Percentiles rank a stretch among this genome's conserved stretches.
Evolutionary conservation across 2,797 vertebrate species (phyloP).

Genomic region (Sitta carolinensis): DNA sequence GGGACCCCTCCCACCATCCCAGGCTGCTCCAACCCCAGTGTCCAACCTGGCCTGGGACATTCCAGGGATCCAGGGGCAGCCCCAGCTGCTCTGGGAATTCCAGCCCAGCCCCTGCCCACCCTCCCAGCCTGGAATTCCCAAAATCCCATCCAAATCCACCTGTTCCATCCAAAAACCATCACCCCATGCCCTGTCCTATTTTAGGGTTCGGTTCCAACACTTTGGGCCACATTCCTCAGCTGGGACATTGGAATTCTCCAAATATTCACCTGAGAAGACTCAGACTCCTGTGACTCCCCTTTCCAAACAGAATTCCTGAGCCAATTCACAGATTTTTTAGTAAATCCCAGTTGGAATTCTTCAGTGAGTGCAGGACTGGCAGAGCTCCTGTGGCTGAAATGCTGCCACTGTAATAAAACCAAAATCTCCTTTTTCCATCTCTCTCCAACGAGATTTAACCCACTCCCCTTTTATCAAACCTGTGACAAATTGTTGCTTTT

Average conservation of each 20-base stretch:
- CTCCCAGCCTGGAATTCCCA: background rate
- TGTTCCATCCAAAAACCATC: background rate
- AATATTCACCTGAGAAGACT: background rate
- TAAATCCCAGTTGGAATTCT: background rate
- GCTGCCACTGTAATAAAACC: background rate
- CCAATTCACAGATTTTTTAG: background rate
- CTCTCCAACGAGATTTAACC: background rate
- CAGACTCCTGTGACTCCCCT: too few relatives aligned
- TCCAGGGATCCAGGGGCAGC: background rate
- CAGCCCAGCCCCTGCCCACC: background rate
- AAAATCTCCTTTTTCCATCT: background rate
- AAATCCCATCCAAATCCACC: background rate
- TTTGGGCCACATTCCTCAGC: background rate
- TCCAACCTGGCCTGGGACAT: background rate
- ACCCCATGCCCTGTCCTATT: accelerated
- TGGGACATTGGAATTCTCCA: background rate
- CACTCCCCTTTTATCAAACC: background rate
- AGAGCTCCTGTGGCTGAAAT: background rate
- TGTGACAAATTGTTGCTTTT: background rate
- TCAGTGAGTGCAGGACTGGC: background rate
- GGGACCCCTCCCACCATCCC: background rate
- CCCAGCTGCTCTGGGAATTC: background rate
- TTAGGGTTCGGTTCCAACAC: background rate
- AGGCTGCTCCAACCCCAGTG: accelerated
- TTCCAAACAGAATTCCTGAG: background rate